Evolutionary conservation across 2,797 vertebrate genomes (phyloP).

Genomic region (Acridotheres tristis): DNA sequence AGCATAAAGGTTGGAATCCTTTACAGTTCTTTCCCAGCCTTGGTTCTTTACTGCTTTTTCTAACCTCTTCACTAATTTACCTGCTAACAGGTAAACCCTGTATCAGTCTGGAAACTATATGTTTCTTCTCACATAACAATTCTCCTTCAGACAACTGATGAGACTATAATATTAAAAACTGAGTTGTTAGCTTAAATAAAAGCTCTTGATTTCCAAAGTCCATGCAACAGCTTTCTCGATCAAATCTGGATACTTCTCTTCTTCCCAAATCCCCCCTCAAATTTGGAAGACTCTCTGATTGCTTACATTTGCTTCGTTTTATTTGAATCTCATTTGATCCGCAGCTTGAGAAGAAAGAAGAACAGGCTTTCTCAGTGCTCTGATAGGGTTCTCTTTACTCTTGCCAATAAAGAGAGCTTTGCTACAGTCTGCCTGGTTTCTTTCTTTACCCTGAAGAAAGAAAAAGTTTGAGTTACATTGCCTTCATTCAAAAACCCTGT

Average conservation of each 20-base stretch:
- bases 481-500: background rate
- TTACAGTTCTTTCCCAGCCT: background rate
- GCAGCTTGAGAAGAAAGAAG: background rate
- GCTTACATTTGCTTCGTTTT: slow-evolving; percentile 25
- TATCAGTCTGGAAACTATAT: background rate
- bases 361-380: background rate
- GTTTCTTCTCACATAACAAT: background rate
- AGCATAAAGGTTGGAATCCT: background rate
- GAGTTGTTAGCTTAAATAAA: background rate
- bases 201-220: background rate
- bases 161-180: background rate
- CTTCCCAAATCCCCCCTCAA: background rate
- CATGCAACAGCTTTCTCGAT: background rate
- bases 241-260: background rate
- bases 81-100: background rate
- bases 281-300: background rate
- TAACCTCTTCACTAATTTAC: background rate
- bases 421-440: background rate
- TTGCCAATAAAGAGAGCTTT: slow-evolving; percentile 3
- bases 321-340: slow-evolving; percentile 14
- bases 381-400: slow-evolving; percentile 1
- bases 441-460: slow-evolving; percentile 15
- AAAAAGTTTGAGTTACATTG: background rate
- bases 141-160: background rate
- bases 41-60: background rate